A percentile compares a stretch with the other conserved stretches of the same genome.
phyloP scores from a whole-genome alignment of 2,797 vertebrate genomes.

The Catamblyrhynchus diadema region DNA sequence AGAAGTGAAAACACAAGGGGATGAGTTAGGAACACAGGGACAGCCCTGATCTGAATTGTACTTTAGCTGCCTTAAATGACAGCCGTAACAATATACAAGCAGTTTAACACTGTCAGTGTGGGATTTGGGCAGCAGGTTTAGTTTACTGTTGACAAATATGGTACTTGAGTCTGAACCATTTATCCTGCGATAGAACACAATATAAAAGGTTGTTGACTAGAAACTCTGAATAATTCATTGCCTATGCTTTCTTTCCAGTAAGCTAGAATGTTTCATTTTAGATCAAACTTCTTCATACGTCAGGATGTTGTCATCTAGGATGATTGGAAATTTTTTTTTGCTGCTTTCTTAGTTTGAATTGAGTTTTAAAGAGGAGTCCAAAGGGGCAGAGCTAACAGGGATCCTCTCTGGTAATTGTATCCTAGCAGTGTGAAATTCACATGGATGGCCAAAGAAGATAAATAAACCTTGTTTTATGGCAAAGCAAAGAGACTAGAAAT shows the following conservation, averaged over 20 bases:
- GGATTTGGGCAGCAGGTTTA: constrained; percentile 44
- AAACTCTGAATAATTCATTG: constrained; percentile 64
- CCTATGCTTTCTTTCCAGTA: not conserved
- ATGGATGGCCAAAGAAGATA: not conserved
- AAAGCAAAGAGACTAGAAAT: not conserved
- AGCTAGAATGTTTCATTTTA: constrained; percentile 20
- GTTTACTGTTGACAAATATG: constrained; percentile 58
- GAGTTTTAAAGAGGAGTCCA: not conserved
- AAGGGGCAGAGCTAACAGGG: not conserved
- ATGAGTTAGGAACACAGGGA: not conserved
- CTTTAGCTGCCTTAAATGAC: constrained; percentile 16
- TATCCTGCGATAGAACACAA: constrained; percentile 29
- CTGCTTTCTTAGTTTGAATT: not conserved
- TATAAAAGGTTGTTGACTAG: constrained; percentile 57
- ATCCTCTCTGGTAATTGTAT: not conserved
- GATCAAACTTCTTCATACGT: constrained; percentile 1
- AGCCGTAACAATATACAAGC: constrained; percentile 29
- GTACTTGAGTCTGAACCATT: constrained; percentile 36
- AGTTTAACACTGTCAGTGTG: constrained; percentile 19
- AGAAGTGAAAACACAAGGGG: not conserved
- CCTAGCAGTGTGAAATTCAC: not conserved
- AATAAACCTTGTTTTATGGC: not conserved
- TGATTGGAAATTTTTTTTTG: not conserved
- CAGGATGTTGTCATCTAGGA: not conserved
- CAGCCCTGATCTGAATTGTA: not conserved